A percentile compares a stretch with the other conserved stretches of the same genome.
phyloP scores from a whole-genome alignment of 2,113 vertebrate species.

The Nannospalax galili region DNA sequence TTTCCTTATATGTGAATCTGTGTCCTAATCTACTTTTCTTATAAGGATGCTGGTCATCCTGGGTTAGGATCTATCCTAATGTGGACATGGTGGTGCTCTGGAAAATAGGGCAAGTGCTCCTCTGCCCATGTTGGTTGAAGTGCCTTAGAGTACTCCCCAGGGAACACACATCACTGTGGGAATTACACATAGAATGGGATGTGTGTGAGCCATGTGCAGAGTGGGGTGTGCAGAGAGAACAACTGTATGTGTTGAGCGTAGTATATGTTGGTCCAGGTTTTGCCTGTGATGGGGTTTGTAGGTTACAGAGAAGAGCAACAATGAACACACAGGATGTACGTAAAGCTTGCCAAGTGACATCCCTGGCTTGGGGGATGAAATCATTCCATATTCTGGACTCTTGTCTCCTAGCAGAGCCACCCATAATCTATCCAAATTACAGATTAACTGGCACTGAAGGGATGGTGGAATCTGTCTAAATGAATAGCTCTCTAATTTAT shows the following conservation, averaged over 20 bases:
- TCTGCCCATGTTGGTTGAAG: background rate
- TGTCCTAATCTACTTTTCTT: background rate
- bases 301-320: background rate
- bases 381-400: constrained; percentile 81
- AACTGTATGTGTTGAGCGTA: background rate
- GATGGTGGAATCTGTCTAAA: constrained; percentile 81
- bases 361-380: constrained; percentile 72
- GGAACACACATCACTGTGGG: fast-evolving
- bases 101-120: background rate
- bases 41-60: background rate
- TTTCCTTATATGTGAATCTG: background rate
- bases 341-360: constrained; percentile 75
- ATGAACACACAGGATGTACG: background rate
- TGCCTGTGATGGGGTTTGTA: background rate
- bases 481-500: constrained; percentile 83
- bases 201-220: background rate
- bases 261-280: background rate
- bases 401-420: constrained; percentile 80
- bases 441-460: constrained; percentile 82
- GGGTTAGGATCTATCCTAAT: background rate
- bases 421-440: constrained; percentile 84
- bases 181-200: background rate
- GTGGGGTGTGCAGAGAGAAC: fast-evolving
- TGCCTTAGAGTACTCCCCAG: too few relatives aligned
- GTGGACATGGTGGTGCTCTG: background rate